Base-by-base conservation (phyloP, 2,888 invertebrate genomes). In the Lasioglossum lativentre region DNA sequence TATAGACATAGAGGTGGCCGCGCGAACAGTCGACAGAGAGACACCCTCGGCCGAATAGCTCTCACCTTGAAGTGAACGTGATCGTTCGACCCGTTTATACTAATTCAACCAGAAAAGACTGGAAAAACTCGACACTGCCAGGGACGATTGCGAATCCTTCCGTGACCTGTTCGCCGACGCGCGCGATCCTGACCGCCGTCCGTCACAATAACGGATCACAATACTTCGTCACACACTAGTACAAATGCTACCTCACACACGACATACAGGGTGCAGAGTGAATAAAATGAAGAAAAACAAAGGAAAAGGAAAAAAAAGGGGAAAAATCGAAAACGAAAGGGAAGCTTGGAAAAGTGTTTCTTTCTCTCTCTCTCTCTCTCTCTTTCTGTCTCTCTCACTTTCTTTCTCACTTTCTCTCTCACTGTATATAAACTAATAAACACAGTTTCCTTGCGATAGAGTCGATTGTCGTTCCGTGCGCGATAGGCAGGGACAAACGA, bases 241-340 rank as follows among this genome's bases (percentile, higher is more conserved):
- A 95, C 95, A 95, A 95, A 94, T 93, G 91, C 93, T 95, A 95
- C 94, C 94, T 95, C 95, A 94, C 92, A 93, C 92, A 94, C 92
- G 91, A 94, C 92, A 93, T 94, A 95, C 95, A 95, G 95, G 95
- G 95, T 95, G 95, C 94, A 93, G 93, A 91, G 91, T 66, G 75
- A 75, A 91, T 88, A 90, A 89, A 85, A 85, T 66, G 73, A 91
- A 90, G n/a, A 45, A 66, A 74, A 86, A 73, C 82, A 73, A 86
- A 27, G 59, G 71, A 56, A 45, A 59, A 88, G 85, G n/a, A 4
- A 66, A 59, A 10, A 34, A 75, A 27, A 27, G 27, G 14, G 8
- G 30, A 34, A 76, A n/a, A 34, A 45, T 63, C 14, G 42, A 45
- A 34, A 66, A 66, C 38, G 34, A 66, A 34, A 23, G n/a, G 91